These are phyloP conservation scores for Lacanobia wlatinum DNA, from an alignment of 2,888 invertebrate species.

Conservation along the genomic window DNA sequence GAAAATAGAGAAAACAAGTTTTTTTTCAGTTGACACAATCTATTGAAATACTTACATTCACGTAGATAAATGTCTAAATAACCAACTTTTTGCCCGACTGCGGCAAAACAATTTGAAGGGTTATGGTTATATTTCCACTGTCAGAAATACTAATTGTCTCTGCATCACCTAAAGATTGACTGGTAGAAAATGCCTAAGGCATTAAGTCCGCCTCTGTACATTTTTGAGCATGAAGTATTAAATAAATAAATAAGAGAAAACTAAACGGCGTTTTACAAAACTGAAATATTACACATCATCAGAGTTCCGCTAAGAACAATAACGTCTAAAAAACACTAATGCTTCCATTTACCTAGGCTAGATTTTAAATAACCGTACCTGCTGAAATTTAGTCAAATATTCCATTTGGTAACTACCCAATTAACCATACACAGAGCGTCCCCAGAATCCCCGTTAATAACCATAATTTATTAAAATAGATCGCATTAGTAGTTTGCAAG, in stretches of 20 bases:
- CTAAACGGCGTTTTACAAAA: no score
- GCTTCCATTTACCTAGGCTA: neutral
- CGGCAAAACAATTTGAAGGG: no score
- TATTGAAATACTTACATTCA: no score
- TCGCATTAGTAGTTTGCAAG: conserved; percentile 54
- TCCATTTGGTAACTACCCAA: conserved; percentile 26
- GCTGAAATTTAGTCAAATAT: conserved; percentile 33
- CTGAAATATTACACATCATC: neutral
- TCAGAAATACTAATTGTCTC: no score
- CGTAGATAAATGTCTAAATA: neutral
- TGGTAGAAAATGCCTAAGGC: no score
- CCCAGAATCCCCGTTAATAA: conserved; percentile 17
- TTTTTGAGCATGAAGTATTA: no score
- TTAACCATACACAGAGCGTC: conserved; percentile 12
- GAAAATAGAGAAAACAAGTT: no score
- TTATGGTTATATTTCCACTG: no score
- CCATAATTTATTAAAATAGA: conserved; percentile 60
- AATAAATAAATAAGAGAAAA: no score
- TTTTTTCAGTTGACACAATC: no score
- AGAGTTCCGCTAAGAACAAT: neutral
- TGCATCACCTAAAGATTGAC: no score
- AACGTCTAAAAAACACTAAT: neutral
- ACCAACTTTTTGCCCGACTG: neutral
- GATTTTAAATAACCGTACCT: neutral
- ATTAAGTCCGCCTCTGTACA: no score